A percentile compares a stretch with the other conserved stretches of the same genome.
phyloP scores from a whole-genome alignment of 2,888 invertebrate species.

The Drosophila atroscutellata region DNA sequence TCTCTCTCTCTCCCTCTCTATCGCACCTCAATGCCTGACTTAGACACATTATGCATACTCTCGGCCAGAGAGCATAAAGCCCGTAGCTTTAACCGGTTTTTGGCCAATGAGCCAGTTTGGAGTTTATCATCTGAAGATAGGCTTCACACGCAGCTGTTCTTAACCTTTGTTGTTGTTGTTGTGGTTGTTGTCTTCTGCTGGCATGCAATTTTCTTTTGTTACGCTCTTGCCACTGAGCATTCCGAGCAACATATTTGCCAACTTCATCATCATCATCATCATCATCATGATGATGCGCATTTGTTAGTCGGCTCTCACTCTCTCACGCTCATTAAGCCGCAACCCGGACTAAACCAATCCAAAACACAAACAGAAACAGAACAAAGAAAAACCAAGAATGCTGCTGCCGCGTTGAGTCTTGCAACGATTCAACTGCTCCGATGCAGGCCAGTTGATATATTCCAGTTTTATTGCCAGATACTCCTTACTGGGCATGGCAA shows the following conservation, averaged over 20 bases:
- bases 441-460: not conserved
- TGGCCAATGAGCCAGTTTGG: not conserved
- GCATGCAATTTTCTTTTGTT: constrained; percentile 68
- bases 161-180: constrained; percentile 11
- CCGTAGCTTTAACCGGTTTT: constrained; percentile 39
- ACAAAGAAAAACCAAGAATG: not conserved
- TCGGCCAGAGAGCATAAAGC: not conserved
- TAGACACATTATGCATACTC: constrained; percentile 36
- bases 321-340: constrained; percentile 47
- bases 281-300: constrained; percentile 23
- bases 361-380: not conserved
- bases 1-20: not conserved
- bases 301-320: constrained; percentile 51
- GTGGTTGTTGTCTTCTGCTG: not conserved
- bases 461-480: not conserved
- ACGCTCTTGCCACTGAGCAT: constrained; percentile 42
- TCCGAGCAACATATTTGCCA: constrained; percentile 30
- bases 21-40: constrained; percentile 15
- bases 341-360: not conserved
- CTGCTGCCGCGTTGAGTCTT: not conserved
- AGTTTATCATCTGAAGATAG: constrained; percentile 12
- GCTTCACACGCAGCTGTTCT: constrained; percentile 42
- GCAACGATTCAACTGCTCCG: not conserved
- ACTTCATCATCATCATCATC: constrained; percentile 17
- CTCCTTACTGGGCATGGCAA: not conserved